A percentile compares a stretch with the other conserved stretches of the same genome.
Evolutionary conservation across 2,113 vertebrate species (phyloP).

Genomic region (Dermatemys mawii): DNA sequence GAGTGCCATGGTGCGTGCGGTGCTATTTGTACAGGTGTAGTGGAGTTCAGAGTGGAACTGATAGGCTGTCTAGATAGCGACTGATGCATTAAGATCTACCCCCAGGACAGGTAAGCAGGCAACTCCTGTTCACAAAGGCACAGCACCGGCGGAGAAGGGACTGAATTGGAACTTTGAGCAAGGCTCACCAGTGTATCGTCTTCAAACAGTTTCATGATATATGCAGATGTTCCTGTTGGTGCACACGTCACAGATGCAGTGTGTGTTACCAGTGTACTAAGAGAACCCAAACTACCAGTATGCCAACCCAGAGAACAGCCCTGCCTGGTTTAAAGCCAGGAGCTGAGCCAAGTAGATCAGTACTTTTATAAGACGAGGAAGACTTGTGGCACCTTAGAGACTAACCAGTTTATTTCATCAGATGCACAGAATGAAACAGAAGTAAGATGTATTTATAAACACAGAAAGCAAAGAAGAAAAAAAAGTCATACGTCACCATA

Average conservation of each 20-base stretch:
- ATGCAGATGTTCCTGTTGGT: not conserved
- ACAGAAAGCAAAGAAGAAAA: too few species aligned
- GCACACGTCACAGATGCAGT: not conserved
- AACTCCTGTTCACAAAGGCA: not conserved
- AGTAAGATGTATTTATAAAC: too few species aligned
- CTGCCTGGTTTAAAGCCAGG: not conserved
- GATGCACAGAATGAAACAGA: too few species aligned
- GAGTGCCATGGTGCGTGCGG: too few species aligned
- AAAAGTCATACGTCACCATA: too few species aligned
- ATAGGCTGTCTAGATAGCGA: too few species aligned
- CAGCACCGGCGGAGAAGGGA: not conserved
- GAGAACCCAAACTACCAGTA: too few species aligned
- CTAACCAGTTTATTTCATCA: too few species aligned
- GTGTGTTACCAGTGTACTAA: not conserved
- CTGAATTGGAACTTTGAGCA: not conserved
- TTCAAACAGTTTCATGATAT: not conserved
- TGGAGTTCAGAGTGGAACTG: too few species aligned
- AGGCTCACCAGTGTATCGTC: not conserved
- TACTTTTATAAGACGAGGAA: not conserved
- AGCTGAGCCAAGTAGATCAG: not conserved
- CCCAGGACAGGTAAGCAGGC: not conserved
- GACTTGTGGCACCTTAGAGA: too few species aligned
- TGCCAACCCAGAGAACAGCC: not conserved
- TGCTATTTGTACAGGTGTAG: not conserved
- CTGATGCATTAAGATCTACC: not conserved